These are phyloP conservation scores for Megaustenia siamemsis DNA, from an alignment of 2,888 invertebrate species.

Conservation along the genomic window DNA sequence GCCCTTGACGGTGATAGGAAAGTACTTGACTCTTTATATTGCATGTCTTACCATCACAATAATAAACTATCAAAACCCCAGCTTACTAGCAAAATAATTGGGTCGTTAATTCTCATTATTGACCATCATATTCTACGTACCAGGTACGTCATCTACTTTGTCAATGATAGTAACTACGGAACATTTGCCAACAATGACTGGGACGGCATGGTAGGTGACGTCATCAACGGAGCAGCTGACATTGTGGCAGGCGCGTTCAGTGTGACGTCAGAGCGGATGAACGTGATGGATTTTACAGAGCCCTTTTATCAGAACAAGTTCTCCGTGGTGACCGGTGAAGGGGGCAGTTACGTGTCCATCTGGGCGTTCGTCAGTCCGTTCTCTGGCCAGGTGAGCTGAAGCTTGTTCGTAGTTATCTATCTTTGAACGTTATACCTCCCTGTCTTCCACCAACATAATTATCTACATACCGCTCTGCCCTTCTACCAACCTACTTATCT, in stretches of 20 bases:
- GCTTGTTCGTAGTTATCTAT: background rate
- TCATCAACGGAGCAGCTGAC: slow-evolving; percentile 91
- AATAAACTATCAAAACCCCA: too few species aligned
- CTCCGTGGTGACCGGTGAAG: slow-evolving; percentile 88
- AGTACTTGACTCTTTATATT: too few species aligned
- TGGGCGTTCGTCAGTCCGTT: slow-evolving; percentile 93
- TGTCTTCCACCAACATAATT: background rate
- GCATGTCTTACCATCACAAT: too few species aligned
- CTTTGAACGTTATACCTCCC: background rate
- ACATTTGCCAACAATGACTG: slow-evolving; percentile 83
- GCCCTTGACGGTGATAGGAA: too few species aligned
- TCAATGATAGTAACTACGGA: slow-evolving; percentile 80
- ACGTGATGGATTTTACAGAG: slow-evolving; percentile 91
- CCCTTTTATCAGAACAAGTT: slow-evolving; percentile 94
- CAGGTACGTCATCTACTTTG: slow-evolving; percentile 88
- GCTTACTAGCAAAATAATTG: too few species aligned
- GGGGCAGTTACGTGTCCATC: slow-evolving; percentile 81
- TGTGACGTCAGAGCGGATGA: slow-evolving; percentile 85
- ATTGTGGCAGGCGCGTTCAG: slow-evolving; percentile 94
- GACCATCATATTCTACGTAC: too few species aligned
- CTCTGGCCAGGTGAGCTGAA: slow-evolving; percentile 80
- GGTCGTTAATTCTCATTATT: too few species aligned
- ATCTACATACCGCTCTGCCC: background rate
- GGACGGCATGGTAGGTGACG: slow-evolving; percentile 93
- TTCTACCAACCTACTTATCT: background rate